Evolutionary conservation across 1,140 invertebrate species (phyloP), one percentile per base, ranked within the genome.

Genomic region (Calycopis cecrops): DNA sequence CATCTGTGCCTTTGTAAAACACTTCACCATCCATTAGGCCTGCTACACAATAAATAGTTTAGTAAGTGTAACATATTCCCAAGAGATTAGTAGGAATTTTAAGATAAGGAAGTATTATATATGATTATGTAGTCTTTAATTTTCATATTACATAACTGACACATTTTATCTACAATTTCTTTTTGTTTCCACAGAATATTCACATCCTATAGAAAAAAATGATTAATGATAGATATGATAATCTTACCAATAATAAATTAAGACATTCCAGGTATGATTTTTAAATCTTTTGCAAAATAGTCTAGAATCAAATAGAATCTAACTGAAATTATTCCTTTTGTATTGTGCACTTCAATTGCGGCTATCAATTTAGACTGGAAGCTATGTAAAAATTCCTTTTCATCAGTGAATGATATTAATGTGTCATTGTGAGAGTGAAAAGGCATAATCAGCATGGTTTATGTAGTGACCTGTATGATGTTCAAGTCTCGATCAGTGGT

Each of bases 201-300:
- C n/a, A n/a, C n/a, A n/a, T n/a, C n/a, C n/a, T n/a, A n/a, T n/a
- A n/a, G n/a, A n/a, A n/a, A n/a, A n/a, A n/a, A n/a, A n/a, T n/a
- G n/a, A n/a, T n/a, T n/a, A n/a, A n/a, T n/a, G n/a, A n/a, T n/a
- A n/a, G n/a, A n/a, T n/a, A n/a, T n/a, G n/a, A n/a, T n/a, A n/a
- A n/a, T n/a, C n/a, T n/a, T n/a, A 51, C 17, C 16, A 17, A 10
- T 34, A 49, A 35, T 16, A 50, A 47, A 10, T 11, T 47, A 33
- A 53, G 67, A 83, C 79, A 83, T 83, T 83, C 79, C 79, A 83
- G 64, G 66, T 62, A 55, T 69, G 75, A 77, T 77, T 80, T 74
- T 75, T 76, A 57, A 78, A 77, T 3, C 21, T 28, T 2, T 28
- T 28, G 21, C 21, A 3, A 28, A 28, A 3, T 28, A 35, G 16